phyloP scores from a whole-genome alignment of 2,797 vertebrate genomes.

The Pelochelys cantorii region DNA sequence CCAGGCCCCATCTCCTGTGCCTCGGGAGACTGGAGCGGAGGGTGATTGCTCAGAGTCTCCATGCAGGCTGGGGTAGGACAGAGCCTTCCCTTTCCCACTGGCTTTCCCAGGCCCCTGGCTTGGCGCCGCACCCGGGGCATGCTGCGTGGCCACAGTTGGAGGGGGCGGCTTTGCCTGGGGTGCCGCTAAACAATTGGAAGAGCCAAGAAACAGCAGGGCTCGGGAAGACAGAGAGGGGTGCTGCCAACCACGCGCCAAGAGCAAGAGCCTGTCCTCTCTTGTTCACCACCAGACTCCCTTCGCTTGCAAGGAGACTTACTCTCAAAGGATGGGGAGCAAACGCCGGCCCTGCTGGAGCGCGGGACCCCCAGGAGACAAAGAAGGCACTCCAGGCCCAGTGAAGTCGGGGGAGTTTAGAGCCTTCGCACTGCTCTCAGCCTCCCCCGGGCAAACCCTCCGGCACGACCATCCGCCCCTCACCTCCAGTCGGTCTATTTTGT shows the following conservation, averaged over 20 bases:
- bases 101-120: background rate
- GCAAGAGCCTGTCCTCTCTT: background rate
- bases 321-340: background rate
- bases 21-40: no score
- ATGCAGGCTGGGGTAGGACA: background rate
- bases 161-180: background rate
- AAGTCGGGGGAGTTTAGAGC: background rate
- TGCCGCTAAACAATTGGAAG: background rate
- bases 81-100: background rate
- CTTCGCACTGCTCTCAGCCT: background rate
- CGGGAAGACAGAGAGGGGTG: background rate
- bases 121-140: background rate
- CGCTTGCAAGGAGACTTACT: background rate
- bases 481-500: conserved; percentile 73
- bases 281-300: background rate
- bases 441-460: background rate
- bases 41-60: background rate
- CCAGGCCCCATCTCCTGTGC: background rate
- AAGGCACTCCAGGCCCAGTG: background rate
- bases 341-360: background rate
- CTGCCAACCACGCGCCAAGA: background rate
- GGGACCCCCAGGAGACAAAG: background rate
- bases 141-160: background rate
- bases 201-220: background rate
- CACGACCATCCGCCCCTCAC: conserved; percentile 66